Base-by-base conservation (phyloP, 30 jellyfish, hydroid and myxozoan genomes). In the Turritopsis dohrnii region DNA sequence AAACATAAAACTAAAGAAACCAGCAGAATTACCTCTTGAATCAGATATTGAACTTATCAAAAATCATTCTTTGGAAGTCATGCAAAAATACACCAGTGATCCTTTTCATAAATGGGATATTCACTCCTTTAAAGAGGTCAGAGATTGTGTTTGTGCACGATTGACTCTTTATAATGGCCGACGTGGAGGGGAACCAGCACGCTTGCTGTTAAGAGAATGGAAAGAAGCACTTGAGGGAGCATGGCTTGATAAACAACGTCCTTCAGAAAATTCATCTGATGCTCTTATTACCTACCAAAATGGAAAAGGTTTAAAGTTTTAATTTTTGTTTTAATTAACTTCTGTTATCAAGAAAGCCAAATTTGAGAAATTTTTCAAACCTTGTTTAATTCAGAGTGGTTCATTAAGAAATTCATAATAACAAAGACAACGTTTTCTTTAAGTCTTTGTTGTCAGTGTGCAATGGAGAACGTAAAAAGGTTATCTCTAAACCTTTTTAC, bases 161-260 rank as follows among this genome's bases (percentile, higher is more conserved):
- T 27, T 69, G 17, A 1, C 77, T 8, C 30, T 1, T n/a, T 69
- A n/a, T 69, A 69, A 69, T 27, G 77, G 77, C 31, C 28, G 77
- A 69, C 77, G 77, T 69, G 77, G 77, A 69, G 77, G 77, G 28
- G 77, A 69, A 69, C 77, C 77, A n/a, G 77, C 77, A 23, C 77
- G 77, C 30, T 27, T 69, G 28, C 77, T 69, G 30, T 1, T 69
- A 27, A 23, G 77, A n/a, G 77, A 69, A 81, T 81, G 88, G 88
- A 60, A 54, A 66, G 87, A 81, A 81, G 88, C 88, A 20, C 28
- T 54, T 24, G 88, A 81, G 29, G 88, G 88, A 7, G 26, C 66
- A 30, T 81, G 88, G 88, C 88, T 81, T 69, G 77, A 69, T 69
- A 69, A 69, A 27, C 77, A 69, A 69, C 28, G 77, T n/a, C 31